Evolutionary conservation across 2,113 vertebrate species (phyloP), one percentile per base, ranked within the genome.

Genomic region (Atlantisia rogersi): DNA sequence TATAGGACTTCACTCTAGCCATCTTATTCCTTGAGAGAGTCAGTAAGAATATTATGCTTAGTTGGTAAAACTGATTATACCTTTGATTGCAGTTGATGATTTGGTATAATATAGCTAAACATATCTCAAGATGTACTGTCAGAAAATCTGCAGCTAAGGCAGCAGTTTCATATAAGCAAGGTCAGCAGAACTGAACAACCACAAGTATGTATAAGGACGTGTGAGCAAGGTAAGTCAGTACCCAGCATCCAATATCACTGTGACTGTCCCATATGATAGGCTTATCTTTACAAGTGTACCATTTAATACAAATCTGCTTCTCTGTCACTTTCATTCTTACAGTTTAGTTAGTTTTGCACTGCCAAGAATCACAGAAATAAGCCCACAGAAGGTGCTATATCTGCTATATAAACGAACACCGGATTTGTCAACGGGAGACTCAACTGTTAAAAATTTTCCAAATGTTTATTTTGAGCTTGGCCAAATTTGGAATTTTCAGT

Each of bases 41-140:
- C 37, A 44, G 39, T 82, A 74, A 58, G 40, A 90, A 73, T 85
- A 60, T 64, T 67, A 42, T 46, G 35, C 52, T 73, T 74, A 65
- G 22, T 76, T 95, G 55, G 91, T 65, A 83, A 85, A 94, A 75
- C 22, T 62, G 50, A 93, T 93, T 92, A 28, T 31, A 79, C 29
- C 42, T 91, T 75, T 94, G 42, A 82, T 64, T 86, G 42, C 24
- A 79, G 50, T 24, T 91, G 92, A 94, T 73, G 22, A 91, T 89
- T 69, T 94, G 18, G n/a, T 79, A 67, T 79, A 39, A 76, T 69
- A 46, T 53, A 85, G 35, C 39, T 89, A 69, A 89, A 87, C 31
- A 31, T 2, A 67, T 63, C 46, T 88, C 1, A 2, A 84, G 76
- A 75, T 48, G 29, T 46, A 17, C 26, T 56, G 42, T 16, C 32